These are phyloP conservation scores for Drosophila bifasciata DNA, from an alignment of 1,140 invertebrate species.

Conservation along the genomic window DNA sequence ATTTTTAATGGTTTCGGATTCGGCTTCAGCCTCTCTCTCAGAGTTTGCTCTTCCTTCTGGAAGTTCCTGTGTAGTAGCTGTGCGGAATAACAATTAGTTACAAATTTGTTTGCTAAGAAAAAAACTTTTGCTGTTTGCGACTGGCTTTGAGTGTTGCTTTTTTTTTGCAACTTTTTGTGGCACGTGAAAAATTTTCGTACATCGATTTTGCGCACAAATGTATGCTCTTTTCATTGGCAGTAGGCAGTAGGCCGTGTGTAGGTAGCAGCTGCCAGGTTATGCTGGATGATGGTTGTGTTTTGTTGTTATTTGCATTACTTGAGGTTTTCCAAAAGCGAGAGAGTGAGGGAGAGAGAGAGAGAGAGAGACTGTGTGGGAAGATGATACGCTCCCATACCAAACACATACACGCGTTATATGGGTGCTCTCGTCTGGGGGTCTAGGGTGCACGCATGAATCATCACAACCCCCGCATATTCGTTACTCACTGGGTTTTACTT, in stretches of 20 bases:
- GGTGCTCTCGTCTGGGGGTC: slow-evolving; percentile 39
- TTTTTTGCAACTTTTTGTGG: slow-evolving; percentile 34
- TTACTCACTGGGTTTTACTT: slow-evolving; percentile 22
- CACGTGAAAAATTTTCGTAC: slow-evolving; percentile 37
- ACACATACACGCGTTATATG: slow-evolving; percentile 26
- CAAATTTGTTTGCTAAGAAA: slow-evolving; percentile 7
- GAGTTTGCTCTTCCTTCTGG: slow-evolving; percentile 24
- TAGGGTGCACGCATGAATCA: slow-evolving; percentile 65
- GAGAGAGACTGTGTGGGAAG: slow-evolving; percentile 18
- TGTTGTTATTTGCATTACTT: slow-evolving; percentile 75
- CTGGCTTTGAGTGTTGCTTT: too few species aligned
- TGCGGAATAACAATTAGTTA: slow-evolving; percentile 63
- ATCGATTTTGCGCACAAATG: slow-evolving; percentile 72
- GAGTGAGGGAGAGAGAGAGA: slow-evolving; percentile 6
- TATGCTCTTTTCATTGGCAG: slow-evolving; percentile 25
- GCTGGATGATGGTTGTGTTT: slow-evolving; percentile 39
- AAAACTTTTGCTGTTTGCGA: background rate
- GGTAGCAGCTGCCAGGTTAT: slow-evolving; percentile 55
- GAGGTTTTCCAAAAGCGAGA: slow-evolving; percentile 13
- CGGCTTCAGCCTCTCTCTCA: slow-evolving; percentile 35
- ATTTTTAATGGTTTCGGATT: slow-evolving; percentile 62
- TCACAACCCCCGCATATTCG: slow-evolving; percentile 52
- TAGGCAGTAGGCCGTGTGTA: too few species aligned
- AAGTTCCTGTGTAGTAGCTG: slow-evolving; percentile 52
- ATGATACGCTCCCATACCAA: background rate